These are phyloP conservation scores for Drosophila ogumai DNA, from an alignment of 1,140 invertebrate genomes.

Conservation along the genomic window DNA sequence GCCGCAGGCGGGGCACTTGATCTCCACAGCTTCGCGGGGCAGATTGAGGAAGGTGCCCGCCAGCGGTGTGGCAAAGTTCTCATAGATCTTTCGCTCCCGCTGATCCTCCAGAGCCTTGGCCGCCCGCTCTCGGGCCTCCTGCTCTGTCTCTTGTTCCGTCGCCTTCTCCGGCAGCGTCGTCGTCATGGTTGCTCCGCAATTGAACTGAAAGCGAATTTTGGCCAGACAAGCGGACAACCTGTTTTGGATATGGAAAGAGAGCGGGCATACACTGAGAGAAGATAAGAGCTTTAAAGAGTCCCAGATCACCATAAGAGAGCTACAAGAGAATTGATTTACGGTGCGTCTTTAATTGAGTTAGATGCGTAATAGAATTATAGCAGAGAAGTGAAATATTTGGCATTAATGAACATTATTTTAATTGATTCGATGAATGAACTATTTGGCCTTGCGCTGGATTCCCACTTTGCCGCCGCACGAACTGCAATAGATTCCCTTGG, in stretches of 20 bases:
- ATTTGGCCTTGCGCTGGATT: conserved; percentile 71
- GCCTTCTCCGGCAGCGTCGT: conserved; percentile 44
- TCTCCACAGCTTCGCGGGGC: conserved; percentile 59
- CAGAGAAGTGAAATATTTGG: conserved; percentile 40
- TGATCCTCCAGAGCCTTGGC: conserved; percentile 42
- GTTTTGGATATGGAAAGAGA: conserved; percentile 31
- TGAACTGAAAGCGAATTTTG: conserved; percentile 54
- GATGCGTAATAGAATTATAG: conserved; percentile 75
- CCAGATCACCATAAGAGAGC: conserved; percentile 11
- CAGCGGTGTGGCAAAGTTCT: conserved; percentile 80
- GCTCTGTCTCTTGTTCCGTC: conserved; percentile 12
- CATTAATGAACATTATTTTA: conserved; percentile 61
- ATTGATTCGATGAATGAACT: conserved; percentile 43
- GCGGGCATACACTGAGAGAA: neutral
- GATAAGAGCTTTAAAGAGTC: neutral
- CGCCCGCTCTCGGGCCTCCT: conserved; percentile 35
- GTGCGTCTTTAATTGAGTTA: conserved; percentile 72
- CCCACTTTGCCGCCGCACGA: conserved; percentile 79
- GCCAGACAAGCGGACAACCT: conserved; percentile 44
- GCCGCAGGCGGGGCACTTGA: conserved; percentile 76
- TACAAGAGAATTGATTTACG: conserved; percentile 20
- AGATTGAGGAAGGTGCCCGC: conserved; percentile 75
- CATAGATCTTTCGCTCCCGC: conserved; percentile 70
- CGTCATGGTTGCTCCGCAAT: conserved; percentile 38
- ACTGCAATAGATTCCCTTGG: conserved; percentile 77